Evolutionary conservation across 2,113 vertebrate genomes (phyloP), one percentile per base, ranked within the genome.

Genomic region (Chaetura pelagica): DNA sequence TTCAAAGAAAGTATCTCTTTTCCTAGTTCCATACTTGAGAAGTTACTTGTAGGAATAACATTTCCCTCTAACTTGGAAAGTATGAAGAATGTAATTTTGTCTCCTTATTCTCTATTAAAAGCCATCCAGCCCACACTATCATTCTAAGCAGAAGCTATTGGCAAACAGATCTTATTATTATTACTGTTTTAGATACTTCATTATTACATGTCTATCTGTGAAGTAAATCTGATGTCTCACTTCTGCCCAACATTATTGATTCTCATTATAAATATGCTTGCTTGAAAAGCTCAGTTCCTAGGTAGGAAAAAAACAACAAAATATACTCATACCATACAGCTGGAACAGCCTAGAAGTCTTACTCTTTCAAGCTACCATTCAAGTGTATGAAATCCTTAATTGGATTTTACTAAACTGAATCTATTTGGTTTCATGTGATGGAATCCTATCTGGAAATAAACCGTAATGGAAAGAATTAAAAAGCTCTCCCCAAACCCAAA

Each of bases 61-160:
- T 91, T 87, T 96, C 95, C 76, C 44, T 96, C 87, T 95, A 95
- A 97, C 93, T 97, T 96, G 55, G 74, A 90, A 96, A 96, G 74
- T 82, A 90, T 90, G 87, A 97, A 97, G 91, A 97, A 98, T 87
- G 61, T 84, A 94, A 97, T 98, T 98, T 97, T 96, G 94, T 97
- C 94, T 87, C 80, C 88, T 58, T 80, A 87, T 97, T 97, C 96
- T 97, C 91, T 97, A 80, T 96, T 97, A 97, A 97, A 97, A 97
- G 95, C 87, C 91, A 97, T 93, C 86, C 96, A 96, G 96, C 94
- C 96, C 95, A 97, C 93, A 89, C 90, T 91, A 96, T 94, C 83
- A 86, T 92, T 95, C 92, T 83, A 88, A 95, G 95, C 77, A 96
- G 94, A 89, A 97, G 93, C 87, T 94, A 97, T 97, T 9, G 61